Conservation (phyloP, 2,797 vertebrate species). For the Lithobates sylvaticus region DNA sequence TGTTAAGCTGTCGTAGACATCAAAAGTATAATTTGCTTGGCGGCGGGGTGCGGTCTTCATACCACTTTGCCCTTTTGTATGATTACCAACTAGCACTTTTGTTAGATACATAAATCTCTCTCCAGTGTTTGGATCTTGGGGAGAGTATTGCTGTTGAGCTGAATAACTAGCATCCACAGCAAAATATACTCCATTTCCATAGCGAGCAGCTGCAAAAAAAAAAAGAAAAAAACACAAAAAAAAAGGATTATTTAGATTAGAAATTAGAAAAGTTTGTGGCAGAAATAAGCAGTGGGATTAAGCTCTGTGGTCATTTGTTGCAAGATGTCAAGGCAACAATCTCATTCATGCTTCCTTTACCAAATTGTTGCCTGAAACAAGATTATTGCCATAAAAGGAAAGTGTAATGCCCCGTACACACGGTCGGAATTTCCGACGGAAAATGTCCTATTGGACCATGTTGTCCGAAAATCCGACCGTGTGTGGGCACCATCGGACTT, state of each 20-base stretch:
- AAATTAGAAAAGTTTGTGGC: too few species aligned
- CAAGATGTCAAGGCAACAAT: too few species aligned
- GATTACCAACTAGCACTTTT: conserved; percentile 70
- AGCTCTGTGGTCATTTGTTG: too few species aligned
- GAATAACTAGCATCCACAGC: conserved; percentile 71
- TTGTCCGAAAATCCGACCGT: too few species aligned
- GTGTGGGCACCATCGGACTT: too few species aligned
- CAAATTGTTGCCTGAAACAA: too few species aligned
- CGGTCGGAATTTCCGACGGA: too few species aligned
- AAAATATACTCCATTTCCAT: conserved; percentile 74
- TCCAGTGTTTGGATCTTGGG: conserved; percentile 46
- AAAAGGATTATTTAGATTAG: not conserved
- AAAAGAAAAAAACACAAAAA: not conserved
- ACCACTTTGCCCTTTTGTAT: conserved; percentile 15
- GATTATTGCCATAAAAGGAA: too few species aligned
- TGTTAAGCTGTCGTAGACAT: conserved; percentile 74
- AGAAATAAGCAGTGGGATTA: too few species aligned
- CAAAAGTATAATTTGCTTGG: conserved; percentile 59
- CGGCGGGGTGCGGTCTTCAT: conserved; percentile 65
- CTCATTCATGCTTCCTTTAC: too few species aligned
- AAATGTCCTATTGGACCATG: too few species aligned
- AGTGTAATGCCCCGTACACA: too few species aligned
- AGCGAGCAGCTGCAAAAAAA: conserved; percentile 33
- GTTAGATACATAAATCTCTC: conserved; percentile 69
- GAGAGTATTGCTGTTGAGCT: not conserved